Conservation (phyloP, 2,113 vertebrate species). For the Taurulus bubalis region DNA sequence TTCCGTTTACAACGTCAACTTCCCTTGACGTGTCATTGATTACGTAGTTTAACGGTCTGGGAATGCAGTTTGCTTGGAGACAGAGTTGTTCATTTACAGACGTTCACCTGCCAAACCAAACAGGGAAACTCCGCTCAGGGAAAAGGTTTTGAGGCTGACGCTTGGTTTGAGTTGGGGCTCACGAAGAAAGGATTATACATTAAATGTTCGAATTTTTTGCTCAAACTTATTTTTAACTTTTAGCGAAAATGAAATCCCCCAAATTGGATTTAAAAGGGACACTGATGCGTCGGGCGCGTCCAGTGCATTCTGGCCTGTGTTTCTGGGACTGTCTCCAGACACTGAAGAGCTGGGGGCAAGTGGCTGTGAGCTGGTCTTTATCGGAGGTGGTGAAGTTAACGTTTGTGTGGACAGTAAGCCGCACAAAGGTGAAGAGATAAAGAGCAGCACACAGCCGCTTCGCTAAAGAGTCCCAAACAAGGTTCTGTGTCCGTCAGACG, state of each 20-base stretch:
- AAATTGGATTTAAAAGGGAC: background rate
- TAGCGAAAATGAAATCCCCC: too few relatives aligned
- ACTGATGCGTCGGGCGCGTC: background rate
- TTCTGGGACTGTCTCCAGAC: background rate
- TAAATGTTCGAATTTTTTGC: background rate
- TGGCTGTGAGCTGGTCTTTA: too few relatives aligned
- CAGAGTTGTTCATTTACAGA: background rate
- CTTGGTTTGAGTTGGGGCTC: background rate
- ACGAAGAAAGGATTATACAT: background rate
- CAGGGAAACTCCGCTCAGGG: background rate
- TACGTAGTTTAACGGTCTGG: background rate
- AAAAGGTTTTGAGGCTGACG: background rate
- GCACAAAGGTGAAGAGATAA: too few relatives aligned
- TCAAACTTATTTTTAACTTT: too few relatives aligned
- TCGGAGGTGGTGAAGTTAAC: too few relatives aligned
- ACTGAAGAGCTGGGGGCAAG: background rate
- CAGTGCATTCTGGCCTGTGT: background rate
- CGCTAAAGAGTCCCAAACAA: too few relatives aligned
- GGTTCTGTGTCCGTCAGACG: too few relatives aligned
- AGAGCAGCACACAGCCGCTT: too few relatives aligned
- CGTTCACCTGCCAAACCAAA: background rate
- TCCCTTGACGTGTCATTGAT: background rate
- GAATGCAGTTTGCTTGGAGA: background rate
- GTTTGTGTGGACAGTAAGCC: too few relatives aligned
- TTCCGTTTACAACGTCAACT: too few relatives aligned